phyloP scores from a whole-genome alignment of 2,797 vertebrate species.

The Semotilus atromaculatus region DNA sequence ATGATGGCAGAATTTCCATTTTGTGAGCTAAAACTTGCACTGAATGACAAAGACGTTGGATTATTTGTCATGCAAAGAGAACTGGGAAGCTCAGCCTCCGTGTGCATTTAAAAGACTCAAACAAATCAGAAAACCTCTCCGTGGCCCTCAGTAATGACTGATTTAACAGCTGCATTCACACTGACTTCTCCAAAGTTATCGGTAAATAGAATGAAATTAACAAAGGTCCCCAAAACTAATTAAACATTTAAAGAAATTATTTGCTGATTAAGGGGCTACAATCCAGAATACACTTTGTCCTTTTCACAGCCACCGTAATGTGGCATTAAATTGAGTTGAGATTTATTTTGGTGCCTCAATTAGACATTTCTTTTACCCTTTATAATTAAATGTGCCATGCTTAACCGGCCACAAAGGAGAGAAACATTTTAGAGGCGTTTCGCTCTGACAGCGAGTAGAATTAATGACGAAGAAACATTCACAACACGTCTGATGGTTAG shows the following conservation, averaged over 20 bases:
- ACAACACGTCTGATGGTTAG: background rate
- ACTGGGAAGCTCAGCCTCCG: background rate
- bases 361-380: conserved; percentile 52
- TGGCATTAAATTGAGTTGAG: conserved; percentile 60
- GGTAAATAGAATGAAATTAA: conserved; percentile 51
- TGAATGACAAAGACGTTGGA: background rate
- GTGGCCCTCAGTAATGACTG: background rate
- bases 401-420: conserved; percentile 42
- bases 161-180: conserved; percentile 26
- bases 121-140: conserved; percentile 8
- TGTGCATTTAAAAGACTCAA: conserved; percentile 13
- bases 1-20: background rate
- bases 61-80: conserved; percentile 15
- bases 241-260: conserved; percentile 56
- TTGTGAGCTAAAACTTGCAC: background rate
- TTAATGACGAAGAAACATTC: background rate
- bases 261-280: conserved; percentile 3
- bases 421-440: conserved; percentile 32
- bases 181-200: conserved; percentile 40
- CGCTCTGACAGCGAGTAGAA: conserved; percentile 36
- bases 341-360: conserved; percentile 53
- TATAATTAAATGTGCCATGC: conserved; percentile 56
- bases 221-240: conserved; percentile 61
- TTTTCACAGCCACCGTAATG: conserved; percentile 53
- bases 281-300: conserved; percentile 49